Evolutionary conservation across 2,797 vertebrate genomes (phyloP).

Genomic region (Petrocephalus sullivani): DNA sequence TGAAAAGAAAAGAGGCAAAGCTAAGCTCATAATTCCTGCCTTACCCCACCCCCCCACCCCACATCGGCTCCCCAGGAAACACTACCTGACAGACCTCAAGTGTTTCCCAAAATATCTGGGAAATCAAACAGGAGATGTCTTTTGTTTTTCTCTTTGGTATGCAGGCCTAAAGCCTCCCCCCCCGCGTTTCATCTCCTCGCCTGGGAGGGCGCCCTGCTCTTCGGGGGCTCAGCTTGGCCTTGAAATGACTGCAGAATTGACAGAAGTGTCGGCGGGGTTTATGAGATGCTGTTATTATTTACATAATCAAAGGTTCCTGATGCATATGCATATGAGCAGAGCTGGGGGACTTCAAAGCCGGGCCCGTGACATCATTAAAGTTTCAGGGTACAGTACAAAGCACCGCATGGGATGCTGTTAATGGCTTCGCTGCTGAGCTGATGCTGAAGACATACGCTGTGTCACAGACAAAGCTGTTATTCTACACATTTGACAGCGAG

Average conservation of each 20-base stretch:
- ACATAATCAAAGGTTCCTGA: constrained; percentile 8
- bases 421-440: neutral
- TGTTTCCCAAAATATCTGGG: constrained; percentile 10
- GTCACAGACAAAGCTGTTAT: neutral
- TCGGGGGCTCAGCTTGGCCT: neutral
- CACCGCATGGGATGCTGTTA: neutral
- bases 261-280: constrained; percentile 15
- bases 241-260: constrained; percentile 6
- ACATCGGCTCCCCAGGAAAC: neutral
- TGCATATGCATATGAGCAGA: neutral
- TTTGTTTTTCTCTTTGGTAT: constrained; percentile 10
- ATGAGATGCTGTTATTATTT: constrained; percentile 7
- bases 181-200: neutral
- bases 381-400: constrained; percentile 11
- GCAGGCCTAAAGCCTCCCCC: neutral
- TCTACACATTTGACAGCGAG: neutral
- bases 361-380: neutral
- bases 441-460: neutral
- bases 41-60: neutral
- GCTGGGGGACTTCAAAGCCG: constrained; percentile 6
- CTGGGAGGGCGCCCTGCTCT: neutral
- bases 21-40: neutral
- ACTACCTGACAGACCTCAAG: neutral
- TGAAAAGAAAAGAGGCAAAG: neutral
- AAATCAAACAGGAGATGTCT: neutral